Conservation (phyloP, 2,888 invertebrate species). For the Leucophenga montana region DNA sequence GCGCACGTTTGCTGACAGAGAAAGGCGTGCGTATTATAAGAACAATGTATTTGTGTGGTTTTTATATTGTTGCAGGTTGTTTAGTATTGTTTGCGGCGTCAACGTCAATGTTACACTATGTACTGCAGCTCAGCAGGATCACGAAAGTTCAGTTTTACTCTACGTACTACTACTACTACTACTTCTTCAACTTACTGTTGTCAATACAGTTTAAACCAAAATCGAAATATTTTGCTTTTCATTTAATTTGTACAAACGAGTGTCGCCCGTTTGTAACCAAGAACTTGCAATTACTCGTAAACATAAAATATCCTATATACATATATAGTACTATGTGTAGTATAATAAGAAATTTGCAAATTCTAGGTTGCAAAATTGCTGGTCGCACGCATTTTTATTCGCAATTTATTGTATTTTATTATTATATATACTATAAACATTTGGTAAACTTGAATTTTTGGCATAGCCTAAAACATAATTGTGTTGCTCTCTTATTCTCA, state of each 20-base stretch:
- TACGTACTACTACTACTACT: conserved; percentile 18
- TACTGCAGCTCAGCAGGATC: not conserved
- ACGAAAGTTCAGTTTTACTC: conserved; percentile 5
- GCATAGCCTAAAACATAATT: not conserved
- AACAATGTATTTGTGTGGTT: not conserved
- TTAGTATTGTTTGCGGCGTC: not conserved
- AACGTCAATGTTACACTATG: not conserved
- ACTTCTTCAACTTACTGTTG: not conserved
- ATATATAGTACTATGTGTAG: too few species aligned
- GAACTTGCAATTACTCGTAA: conserved; percentile 16
- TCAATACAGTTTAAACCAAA: conserved; percentile 37
- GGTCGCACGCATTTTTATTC: conserved; percentile 61
- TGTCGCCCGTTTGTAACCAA: conserved; percentile 58
- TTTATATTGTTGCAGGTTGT: not conserved
- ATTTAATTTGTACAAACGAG: conserved; percentile 41
- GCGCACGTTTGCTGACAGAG: conserved; percentile 93
- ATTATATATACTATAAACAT: not conserved
- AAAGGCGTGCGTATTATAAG: conserved; percentile 85
- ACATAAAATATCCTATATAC: too few species aligned
- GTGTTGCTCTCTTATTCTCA: conserved; percentile 66
- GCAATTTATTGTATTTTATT: conserved; percentile 20
- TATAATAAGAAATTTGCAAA: conserved; percentile 49
- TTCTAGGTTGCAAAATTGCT: conserved; percentile 66
- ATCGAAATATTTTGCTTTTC: conserved; percentile 43
- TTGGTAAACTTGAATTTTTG: not conserved